A percentile compares a stretch with the other conserved stretches of the same genome.
phyloP scores from a whole-genome alignment of 2,113 vertebrate genomes.

The Epinephelus cyanopodus region DNA sequence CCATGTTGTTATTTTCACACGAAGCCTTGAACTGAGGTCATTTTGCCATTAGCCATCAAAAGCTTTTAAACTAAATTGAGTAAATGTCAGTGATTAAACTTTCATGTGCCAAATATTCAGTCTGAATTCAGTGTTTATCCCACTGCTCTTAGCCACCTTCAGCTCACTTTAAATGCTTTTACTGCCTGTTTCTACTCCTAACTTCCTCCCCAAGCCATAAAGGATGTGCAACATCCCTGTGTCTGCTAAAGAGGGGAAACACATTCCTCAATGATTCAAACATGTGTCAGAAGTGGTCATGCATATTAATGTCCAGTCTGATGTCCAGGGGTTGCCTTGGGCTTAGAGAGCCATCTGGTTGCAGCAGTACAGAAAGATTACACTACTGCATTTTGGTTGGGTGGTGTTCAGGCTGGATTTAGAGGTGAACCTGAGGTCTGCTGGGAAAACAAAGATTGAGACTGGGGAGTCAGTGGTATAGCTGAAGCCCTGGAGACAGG shows the following conservation, averaged over 20 bases:
- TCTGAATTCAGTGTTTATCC: slow-evolving; percentile 24
- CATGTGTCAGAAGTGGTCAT: slow-evolving; percentile 60
- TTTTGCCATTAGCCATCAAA: slow-evolving; percentile 8
- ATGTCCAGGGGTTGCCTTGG: slow-evolving; percentile 55
- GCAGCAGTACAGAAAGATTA: slow-evolving; percentile 57
- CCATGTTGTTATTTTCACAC: background rate
- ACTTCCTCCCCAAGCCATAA: slow-evolving; percentile 5
- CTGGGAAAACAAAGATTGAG: slow-evolving; percentile 52
- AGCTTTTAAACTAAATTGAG: slow-evolving; percentile 39
- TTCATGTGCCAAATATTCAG: slow-evolving; percentile 26
- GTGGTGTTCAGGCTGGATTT: slow-evolving; percentile 50
- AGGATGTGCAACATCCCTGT: slow-evolving; percentile 13
- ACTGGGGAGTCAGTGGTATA: slow-evolving; percentile 35
- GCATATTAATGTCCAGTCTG: slow-evolving; percentile 74
- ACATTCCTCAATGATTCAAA: slow-evolving; percentile 61
- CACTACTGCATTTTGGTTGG: slow-evolving; percentile 39
- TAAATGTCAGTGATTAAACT: slow-evolving; percentile 47
- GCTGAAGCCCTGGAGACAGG: slow-evolving; percentile 34
- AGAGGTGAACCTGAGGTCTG: slow-evolving; percentile 52
- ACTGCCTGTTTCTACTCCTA: slow-evolving; percentile 20
- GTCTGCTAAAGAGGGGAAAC: slow-evolving; percentile 43
- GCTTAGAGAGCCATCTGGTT: slow-evolving; percentile 63
- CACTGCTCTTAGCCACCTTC: background rate
- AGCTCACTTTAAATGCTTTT: slow-evolving; percentile 21
- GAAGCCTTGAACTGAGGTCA: slow-evolving; percentile 13